phyloP scores from a whole-genome alignment of 2,113 vertebrate genomes.

The Noturus placidus region DNA sequence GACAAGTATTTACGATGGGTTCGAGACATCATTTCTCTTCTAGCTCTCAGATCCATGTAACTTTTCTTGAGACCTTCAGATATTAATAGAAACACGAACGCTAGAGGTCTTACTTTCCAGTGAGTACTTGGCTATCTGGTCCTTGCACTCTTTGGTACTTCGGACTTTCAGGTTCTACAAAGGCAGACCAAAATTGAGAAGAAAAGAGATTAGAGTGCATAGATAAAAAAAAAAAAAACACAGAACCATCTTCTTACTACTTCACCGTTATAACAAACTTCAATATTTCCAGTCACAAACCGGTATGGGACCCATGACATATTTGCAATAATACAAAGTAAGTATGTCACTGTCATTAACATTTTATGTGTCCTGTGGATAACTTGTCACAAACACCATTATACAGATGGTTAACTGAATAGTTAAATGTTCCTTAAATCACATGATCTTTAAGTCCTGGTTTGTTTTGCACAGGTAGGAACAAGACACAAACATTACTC shows the following conservation, averaged over 20 bases:
- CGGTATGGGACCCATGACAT: neutral
- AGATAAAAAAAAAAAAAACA: conserved; percentile 4
- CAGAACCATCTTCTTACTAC: neutral
- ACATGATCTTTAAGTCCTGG: neutral
- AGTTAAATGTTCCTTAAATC: neutral
- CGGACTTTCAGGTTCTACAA: conserved; percentile 91
- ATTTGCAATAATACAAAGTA: neutral
- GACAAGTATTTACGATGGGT: neutral
- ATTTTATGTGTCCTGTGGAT: neutral
- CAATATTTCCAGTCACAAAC: neutral
- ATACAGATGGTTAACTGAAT: neutral
- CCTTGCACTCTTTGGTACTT: conserved; percentile 89
- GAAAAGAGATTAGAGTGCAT: neutral
- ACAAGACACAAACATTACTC: too few species aligned
- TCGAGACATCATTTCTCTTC: neutral
- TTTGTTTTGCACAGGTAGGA: neutral
- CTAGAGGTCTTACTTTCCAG: conserved; percentile 83
- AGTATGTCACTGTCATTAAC: neutral
- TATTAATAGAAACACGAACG: neutral
- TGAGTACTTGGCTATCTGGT: conserved; percentile 87
- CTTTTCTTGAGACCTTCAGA: neutral
- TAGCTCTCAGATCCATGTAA: neutral
- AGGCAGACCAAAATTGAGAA: conserved; percentile 51
- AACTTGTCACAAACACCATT: neutral
- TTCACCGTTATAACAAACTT: neutral